Evolutionary conservation across 2,888 invertebrate genomes (phyloP).

Genomic region (Orthosia incerta): DNA sequence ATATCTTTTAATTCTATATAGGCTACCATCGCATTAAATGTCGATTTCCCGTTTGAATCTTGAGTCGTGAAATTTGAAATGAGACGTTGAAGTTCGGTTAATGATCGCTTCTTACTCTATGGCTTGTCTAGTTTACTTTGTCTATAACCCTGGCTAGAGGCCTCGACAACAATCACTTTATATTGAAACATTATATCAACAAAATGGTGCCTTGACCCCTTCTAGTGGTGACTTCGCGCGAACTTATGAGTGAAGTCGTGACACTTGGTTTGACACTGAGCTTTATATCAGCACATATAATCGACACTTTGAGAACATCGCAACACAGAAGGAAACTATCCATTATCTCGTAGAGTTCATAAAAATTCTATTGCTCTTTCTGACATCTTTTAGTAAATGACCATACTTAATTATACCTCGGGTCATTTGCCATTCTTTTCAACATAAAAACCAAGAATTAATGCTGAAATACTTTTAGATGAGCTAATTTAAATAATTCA

Average conservation of each 20-base stretch:
- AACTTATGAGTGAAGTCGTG: conserved; percentile 68
- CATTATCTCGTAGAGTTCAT: conserved; percentile 33
- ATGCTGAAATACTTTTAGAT: conserved; percentile 58
- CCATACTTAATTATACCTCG: conserved; percentile 52
- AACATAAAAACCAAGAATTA: conserved; percentile 59
- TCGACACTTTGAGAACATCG: conserved; percentile 60
- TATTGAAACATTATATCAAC: conserved; percentile 71
- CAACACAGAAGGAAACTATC: conserved; percentile 47
- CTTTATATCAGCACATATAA: conserved; percentile 65
- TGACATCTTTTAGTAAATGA: conserved; percentile 47
- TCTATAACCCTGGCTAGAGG: conserved; percentile 70
- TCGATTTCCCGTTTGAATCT: conserved; percentile 72
- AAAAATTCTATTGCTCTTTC: conserved; percentile 34
- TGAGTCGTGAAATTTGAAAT: conserved; percentile 83
- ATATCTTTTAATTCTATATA: conserved; percentile 65
- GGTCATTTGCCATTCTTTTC: conserved; percentile 56
- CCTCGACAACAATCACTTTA: conserved; percentile 74
- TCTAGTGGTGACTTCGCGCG: conserved; percentile 61
- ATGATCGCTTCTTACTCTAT: conserved; percentile 66
- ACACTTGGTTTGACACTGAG: conserved; percentile 71
- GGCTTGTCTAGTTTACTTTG: conserved; percentile 42
- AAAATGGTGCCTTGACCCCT: conserved; percentile 76
- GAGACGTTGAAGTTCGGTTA: conserved; percentile 73
- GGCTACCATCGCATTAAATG: conserved; percentile 59
- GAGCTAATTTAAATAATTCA: conserved; percentile 62